Evolutionary conservation across 2,797 vertebrate genomes (phyloP), one percentile per base, ranked within the genome.

Genomic region (Aplochiton taeniatus): DNA sequence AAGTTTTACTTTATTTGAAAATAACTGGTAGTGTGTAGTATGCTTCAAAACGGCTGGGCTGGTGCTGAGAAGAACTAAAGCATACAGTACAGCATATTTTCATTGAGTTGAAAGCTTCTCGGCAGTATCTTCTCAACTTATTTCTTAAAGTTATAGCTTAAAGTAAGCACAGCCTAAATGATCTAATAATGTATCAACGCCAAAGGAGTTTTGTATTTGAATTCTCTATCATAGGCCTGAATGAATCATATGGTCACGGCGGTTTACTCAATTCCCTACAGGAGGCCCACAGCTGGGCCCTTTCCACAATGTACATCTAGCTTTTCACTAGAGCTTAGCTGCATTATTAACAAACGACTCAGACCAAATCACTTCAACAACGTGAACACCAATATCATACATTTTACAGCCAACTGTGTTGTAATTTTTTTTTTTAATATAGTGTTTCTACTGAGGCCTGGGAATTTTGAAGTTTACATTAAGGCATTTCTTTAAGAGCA

Each of bases 221-320:
- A 81, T 67, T 74, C 61, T 44, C 59, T 77, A 58, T 76, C 69
- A 58, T 58, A 31, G 4, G 56, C 59, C 58, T 70, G 65, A 53
- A 68, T 77, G 85, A 85, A 84, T 85, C 85, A 90, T 90, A 80
- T 90, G 87, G 73, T 79, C 67, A 60, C 56, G 74, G 65, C 81
- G 68, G 76, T 87, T 73, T 74, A 43, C 68, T 65, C 70, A 63
- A 66, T 56, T 88, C 76, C 84, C 79, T 76, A 14, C 63, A 72
- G 84, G 81, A 74, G 65, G 45, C 77, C 64, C 76, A 81, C 87
- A 87, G 84, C 85, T 85, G 84, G 75, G 85, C 74, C 75, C 75
- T 61, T 53, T 61, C 53, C 80, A 80, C 73, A 76, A 70, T 67
- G 74, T 68, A 66, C 61, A 79, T 69, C 61, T 69, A 56, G 63